phyloP scores from a whole-genome alignment of 2,797 vertebrate genomes.

The Epinephelus awoara region DNA sequence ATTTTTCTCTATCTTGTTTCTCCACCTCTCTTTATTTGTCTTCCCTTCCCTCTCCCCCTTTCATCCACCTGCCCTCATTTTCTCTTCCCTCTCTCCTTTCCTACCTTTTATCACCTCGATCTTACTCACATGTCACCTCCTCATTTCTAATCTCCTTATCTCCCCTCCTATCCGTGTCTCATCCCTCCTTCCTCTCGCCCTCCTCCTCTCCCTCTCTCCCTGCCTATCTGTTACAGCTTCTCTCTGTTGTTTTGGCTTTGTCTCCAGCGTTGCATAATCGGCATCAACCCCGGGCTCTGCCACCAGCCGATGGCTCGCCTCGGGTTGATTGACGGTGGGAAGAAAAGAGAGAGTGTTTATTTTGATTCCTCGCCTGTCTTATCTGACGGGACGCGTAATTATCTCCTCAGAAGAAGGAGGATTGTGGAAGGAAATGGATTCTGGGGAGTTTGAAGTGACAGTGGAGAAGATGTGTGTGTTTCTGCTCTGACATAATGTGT shows the following conservation, averaged over 20 bases:
- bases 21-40: neutral
- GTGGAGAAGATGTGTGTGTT: conserved; percentile 18
- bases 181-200: conserved; percentile 31
- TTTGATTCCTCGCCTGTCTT: conserved; percentile 47
- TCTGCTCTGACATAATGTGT: conserved; percentile 35
- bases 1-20: neutral
- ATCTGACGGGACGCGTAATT: conserved; percentile 50
- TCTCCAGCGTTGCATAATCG: conserved; percentile 23
- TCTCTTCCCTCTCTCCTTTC: neutral
- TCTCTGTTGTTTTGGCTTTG: conserved; percentile 33
- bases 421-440: conserved; percentile 43
- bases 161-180: conserved; percentile 27
- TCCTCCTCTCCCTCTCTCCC: conserved; percentile 23
- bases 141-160: conserved; percentile 46
- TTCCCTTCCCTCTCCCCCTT: neutral
- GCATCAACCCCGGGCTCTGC: conserved; percentile 11
- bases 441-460: conserved; percentile 28
- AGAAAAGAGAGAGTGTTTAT: conserved; percentile 51
- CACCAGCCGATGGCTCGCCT: neutral
- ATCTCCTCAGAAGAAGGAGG: conserved; percentile 26
- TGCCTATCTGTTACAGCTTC: conserved; percentile 36
- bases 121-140: conserved; percentile 47
- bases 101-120: conserved; percentile 6
- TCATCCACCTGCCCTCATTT: conserved; percentile 25
- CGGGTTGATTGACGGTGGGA: conserved; percentile 53